Base-by-base conservation (phyloP, 2,797 vertebrate species). In the Sitta carolinensis region DNA sequence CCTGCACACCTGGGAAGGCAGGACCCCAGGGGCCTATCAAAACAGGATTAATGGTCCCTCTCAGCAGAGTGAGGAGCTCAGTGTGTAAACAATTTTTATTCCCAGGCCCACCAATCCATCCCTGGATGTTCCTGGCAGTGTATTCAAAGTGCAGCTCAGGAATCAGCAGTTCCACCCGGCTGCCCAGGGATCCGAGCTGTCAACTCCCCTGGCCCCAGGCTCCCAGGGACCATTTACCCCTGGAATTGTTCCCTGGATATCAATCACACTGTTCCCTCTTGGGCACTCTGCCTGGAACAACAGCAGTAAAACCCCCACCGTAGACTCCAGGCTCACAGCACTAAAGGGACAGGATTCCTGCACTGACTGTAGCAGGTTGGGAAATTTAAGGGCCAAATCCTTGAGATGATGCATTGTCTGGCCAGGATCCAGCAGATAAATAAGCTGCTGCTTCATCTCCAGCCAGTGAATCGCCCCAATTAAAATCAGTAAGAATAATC, bases 201-300 rank as follows among this genome's bases (percentile, higher is more conserved):
- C 94, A 86, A 47, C 74, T 61, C 43, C 57, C 38, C n/a, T 45
- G 52, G 34, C 77, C 61, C 27, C 0, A 0, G 22, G 45, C 81
- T 92, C 45, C 0, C 1, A 38, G 72, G 82, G 57, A 36, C 55
- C 62, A 83, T 92, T 80, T 80, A 64, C 32, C 57, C 76, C 80
- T 92, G 92, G 95, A 78, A 84, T 79, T 89, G 34, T 82, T 87
- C 82, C 82, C 82, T 77, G 66, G 54, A 7, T 57, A 76, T 94
- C 73, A 79, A 95, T 94, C 83, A 52, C 19, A 1, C 54, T 29
- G 29, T 6, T 81, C 54, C 47, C 55, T 89, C 52, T 30, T 30
- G 72, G 89, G 81, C 84, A 62, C 25, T 19, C 52, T 70, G 91
- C 93, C 91, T 87, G 67, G 64, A 86, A 70, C 5, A 81, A 76